phyloP scores from a whole-genome alignment of 2,797 vertebrate genomes.

The Margarornis squamiger region DNA sequence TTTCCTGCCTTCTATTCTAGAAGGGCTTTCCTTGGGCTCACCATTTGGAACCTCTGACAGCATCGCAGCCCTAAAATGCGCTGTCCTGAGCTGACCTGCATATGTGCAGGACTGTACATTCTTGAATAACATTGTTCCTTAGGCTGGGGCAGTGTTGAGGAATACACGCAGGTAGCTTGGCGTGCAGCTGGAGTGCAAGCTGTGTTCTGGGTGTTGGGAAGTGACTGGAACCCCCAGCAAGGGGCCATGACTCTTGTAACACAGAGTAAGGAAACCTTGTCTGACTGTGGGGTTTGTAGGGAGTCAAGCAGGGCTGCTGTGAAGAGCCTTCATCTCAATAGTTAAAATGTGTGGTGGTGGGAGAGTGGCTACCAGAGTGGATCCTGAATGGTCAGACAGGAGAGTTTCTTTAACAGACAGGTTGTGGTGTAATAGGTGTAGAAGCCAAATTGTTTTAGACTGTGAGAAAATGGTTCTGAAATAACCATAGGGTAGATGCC shows the following conservation, averaged over 20 bases:
- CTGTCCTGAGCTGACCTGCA: not conserved
- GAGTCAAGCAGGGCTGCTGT: not conserved
- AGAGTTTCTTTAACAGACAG: not conserved
- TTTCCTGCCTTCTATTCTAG: not conserved
- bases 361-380: not conserved
- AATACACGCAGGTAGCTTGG: fast-evolving
- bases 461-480: not conserved
- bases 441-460: not conserved
- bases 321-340: not conserved
- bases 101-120: not conserved
- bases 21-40: not conserved
- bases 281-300: not conserved
- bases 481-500: not conserved
- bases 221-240: not conserved
- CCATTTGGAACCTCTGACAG: not conserved
- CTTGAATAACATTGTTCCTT: not conserved
- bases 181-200: not conserved
- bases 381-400: not conserved
- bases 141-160: not conserved
- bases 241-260: not conserved
- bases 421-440: not conserved
- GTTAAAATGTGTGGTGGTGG: not conserved
- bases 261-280: not conserved
- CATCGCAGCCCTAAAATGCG: not conserved
- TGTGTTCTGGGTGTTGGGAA: not conserved